Base-by-base conservation (phyloP, 2,888 invertebrate genomes). In the Ceraclea dissimilis region DNA sequence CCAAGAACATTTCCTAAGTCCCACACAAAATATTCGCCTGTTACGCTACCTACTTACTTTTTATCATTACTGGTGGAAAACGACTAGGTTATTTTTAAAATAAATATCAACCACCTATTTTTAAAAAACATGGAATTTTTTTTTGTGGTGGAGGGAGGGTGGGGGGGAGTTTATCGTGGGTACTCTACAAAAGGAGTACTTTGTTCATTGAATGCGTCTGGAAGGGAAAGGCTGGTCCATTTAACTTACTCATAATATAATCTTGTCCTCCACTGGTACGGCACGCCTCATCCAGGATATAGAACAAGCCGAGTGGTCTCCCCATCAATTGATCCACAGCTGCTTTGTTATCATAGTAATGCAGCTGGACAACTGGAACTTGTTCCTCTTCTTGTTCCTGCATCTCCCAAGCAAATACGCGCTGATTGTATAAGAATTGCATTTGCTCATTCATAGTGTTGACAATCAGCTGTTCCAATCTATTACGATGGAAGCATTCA, bases 361-460 rank as follows among this genome's bases (percentile, higher is more conserved):
- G 83, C 31, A 93, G 78, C 26, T 80, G 78, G 43, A 82, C 79
- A n/a, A 80, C 76, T 6, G 85, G 81, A 48, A 93, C 79, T 19
- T 86, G 88, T 69, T 95, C 94, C 60, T 89, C 89, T 60, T 86
- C 83, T 79, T 85, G 84, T 67, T 81, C 80, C 63, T 83, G 84
- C 85, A 90, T 86, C 79, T 95, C 95, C 88, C 91, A 93, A 5
- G 86, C 86, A 71, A 95, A 96, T 60, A 92, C 82, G 67, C 90
- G 82, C 71, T 96, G 95, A 66, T 93, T 90, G 70, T 93, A 96
- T 64, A 92, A 85, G 69, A 92, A 95, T 68, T 95, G 94, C 68
- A 96, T 81, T 71, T 95, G 93, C 69, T 96, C 95, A 68, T 95
- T 96, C 57, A 90, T 80, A 1, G 88, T 86, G 68, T 96, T 96